phyloP scores from a whole-genome alignment of 2,113 vertebrate species.

The Spilogale gracilis region DNA sequence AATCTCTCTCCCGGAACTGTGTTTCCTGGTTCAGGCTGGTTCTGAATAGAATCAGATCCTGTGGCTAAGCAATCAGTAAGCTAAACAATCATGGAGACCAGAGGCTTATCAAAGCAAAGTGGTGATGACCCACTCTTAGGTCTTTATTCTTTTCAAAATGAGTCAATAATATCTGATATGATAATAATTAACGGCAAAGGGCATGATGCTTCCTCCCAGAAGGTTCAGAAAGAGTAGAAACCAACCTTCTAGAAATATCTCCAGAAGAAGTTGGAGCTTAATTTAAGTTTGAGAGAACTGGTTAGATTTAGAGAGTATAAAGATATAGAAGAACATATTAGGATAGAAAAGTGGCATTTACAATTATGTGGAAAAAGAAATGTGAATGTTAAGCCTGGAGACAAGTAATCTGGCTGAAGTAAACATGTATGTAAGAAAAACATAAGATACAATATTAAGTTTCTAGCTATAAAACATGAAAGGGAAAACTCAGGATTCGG shows the following conservation, averaged over 20 bases:
- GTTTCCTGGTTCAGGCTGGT: slow-evolving; percentile 76
- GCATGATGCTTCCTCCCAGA: not conserved
- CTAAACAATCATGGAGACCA: not conserved
- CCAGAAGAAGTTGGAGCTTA: slow-evolving; percentile 34
- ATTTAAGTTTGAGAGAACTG: not conserved
- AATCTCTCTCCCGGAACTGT: slow-evolving; percentile 78
- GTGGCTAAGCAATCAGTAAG: slow-evolving; percentile 55
- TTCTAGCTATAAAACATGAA: not conserved
- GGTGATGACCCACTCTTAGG: slow-evolving; percentile 10
- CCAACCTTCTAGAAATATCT: slow-evolving; percentile 16
- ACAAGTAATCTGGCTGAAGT: not conserved
- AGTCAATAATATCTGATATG: not conserved
- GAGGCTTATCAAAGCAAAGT: slow-evolving; percentile 53
- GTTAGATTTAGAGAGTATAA: not conserved
- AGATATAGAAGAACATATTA: not conserved
- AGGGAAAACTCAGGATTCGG: not conserved
- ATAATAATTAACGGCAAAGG: not conserved
- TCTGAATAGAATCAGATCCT: slow-evolving; percentile 62
- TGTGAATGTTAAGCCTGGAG: slow-evolving; percentile 28
- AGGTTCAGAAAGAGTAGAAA: not conserved
- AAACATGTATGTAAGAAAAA: slow-evolving; percentile 42
- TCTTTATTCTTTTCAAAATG: slow-evolving; percentile 52
- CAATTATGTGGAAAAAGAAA: not conserved
- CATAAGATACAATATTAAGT: not conserved
- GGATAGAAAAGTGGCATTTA: not conserved